Base-by-base conservation (phyloP, 2,113 vertebrate genomes). In the Sciurus niger region DNA sequence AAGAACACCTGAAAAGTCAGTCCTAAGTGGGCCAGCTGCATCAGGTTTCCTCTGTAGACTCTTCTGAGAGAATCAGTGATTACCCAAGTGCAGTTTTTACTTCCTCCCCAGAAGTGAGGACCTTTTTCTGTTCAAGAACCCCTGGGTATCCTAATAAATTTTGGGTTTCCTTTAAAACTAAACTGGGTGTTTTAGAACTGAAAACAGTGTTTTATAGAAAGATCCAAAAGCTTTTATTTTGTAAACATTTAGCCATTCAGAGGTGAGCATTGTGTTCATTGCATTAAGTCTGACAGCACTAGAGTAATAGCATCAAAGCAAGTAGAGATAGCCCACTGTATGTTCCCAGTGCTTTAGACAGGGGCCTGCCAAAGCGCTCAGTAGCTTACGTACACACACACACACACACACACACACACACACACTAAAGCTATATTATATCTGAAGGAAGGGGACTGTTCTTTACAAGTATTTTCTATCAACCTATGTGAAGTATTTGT, bases 1-100 rank as follows among this genome's bases (percentile, higher is more conserved):
- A 77, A 30, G 46, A 37, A 80, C 72, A 96, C 96, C 97, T 94
- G 95, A 93, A 28, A 67, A 78, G 94, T 11, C 55, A 0, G 8
- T 28, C 18, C 79, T 53, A 80, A 28, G 74, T 58, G 34, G 83
- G 55, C 40, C 79, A 72, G 86, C 94, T 93, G 60, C 79, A 28
- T 25, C 73, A 1, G n/a, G 46, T n/a, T 68, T 79, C 2, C 4
- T n/a, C 77, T 7, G 60, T 48, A 89, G 34, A 70, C 40, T 51
- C 46, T 96, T 92, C 58, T 30, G 30, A 65, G 77, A 74, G 48
- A n/a, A 92, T 9, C 1, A 0, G 37, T 76, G 40, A 82, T 94
- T 84, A 84, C 67, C 40, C 63, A 84, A 78, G 28, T 13, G 53
- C 58, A 43, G 58, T 28, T 76, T 89, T 76, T 70, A 53, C 18